A percentile compares a stretch with the other conserved stretches of the same genome.
Evolutionary conservation across 2,797 vertebrate genomes (phyloP).

Genomic region (Tamandua tetradactyla): DNA sequence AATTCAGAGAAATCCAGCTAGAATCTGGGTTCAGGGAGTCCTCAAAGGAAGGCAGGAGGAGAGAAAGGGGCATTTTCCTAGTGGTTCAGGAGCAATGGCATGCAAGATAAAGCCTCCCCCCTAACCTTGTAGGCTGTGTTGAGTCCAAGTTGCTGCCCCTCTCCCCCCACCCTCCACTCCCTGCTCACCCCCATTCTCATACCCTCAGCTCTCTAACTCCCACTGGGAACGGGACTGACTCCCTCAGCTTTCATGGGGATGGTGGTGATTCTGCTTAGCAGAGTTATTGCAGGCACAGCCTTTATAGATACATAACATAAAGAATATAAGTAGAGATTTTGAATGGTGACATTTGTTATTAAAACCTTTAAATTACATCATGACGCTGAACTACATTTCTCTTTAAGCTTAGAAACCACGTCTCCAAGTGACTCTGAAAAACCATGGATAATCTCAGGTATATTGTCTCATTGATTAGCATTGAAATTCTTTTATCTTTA

Average conservation of each 20-base stretch:
- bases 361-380: constrained; percentile 5
- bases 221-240: background rate
- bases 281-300: background rate
- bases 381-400: background rate
- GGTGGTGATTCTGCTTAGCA: background rate
- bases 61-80: background rate
- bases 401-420: constrained; percentile 20
- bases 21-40: background rate
- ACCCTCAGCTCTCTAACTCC: background rate
- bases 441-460: background rate
- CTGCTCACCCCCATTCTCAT: background rate
- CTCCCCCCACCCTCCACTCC: background rate
- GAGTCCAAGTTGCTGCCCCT: background rate
- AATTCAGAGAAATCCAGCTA: background rate
- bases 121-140: background rate
- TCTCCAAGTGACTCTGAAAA: background rate
- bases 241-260: background rate
- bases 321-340: background rate
- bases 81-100: rapidly evolving
- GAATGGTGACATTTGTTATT: background rate
- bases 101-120: background rate
- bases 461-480: background rate
- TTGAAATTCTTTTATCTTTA: constrained; percentile 6
- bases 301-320: background rate
- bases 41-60: background rate